Evolutionary conservation across 2,888 invertebrate genomes (phyloP).

Genomic region (Mellilla xanthometata): DNA sequence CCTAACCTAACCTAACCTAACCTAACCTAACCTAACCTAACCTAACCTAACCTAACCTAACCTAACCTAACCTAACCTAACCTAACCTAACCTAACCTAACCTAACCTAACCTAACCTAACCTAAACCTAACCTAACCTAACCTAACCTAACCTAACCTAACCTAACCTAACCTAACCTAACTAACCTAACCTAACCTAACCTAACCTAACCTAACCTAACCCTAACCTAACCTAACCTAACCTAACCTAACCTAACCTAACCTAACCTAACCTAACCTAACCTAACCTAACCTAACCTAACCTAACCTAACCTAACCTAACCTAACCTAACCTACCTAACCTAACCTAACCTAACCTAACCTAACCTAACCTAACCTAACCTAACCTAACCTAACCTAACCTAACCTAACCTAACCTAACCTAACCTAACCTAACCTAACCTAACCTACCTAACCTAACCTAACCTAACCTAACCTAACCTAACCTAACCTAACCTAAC

Average conservation of each 20-base stretch:
- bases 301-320: constrained; percentile 33
- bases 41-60: constrained; percentile 33
- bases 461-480: constrained; percentile 25
- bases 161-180: constrained; percentile 36
- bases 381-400: constrained; percentile 27
- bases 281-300: constrained; percentile 31
- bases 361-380: constrained; percentile 27
- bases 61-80: constrained; percentile 34
- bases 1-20: constrained; percentile 34
- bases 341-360: constrained; percentile 29
- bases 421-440: constrained; percentile 26
- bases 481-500: constrained; percentile 8
- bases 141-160: constrained; percentile 37
- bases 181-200: constrained; percentile 31
- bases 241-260: constrained; percentile 31
- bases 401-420: constrained; percentile 27
- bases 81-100: constrained; percentile 35
- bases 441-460: constrained; percentile 18
- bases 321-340: constrained; percentile 27
- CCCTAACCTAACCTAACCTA: constrained; percentile 30
- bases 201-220: constrained; percentile 29
- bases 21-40: constrained; percentile 34
- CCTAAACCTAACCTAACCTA: constrained; percentile 36
- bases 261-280: constrained; percentile 31
- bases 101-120: constrained; percentile 34